A percentile compares a stretch with the other conserved stretches of the same genome.
Evolutionary conservation across 1,140 invertebrate genomes (phyloP).

Genomic region (Drosophila subpulchrella): DNA sequence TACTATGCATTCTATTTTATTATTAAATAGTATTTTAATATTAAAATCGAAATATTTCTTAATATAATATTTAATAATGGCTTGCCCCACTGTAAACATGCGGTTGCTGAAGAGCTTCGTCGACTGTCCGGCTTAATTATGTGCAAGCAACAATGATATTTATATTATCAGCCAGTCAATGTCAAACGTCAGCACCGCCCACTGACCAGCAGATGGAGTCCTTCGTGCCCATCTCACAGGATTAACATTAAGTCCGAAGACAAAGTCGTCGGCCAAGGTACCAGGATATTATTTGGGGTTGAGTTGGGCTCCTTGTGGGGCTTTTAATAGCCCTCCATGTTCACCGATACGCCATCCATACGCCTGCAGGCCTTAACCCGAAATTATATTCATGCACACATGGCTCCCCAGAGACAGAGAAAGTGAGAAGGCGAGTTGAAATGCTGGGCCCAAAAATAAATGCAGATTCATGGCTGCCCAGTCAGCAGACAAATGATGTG

Average conservation of each 20-base stretch:
- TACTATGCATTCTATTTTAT: too few species aligned
- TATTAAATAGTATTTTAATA: too few species aligned
- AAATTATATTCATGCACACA: conserved; percentile 55
- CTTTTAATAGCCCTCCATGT: conserved; percentile 48
- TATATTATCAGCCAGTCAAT: conserved; percentile 76
- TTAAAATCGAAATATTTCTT: too few species aligned
- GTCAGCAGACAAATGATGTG: conserved; percentile 74
- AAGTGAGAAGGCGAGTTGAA: conserved; percentile 12
- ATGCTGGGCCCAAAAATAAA: conserved; percentile 27
- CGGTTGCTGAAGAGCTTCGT: conserved; percentile 60
- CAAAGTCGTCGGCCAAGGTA: conserved; percentile 45
- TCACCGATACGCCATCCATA: background rate
- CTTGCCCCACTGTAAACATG: conserved; percentile 25
- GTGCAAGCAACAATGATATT: conserved; percentile 82
- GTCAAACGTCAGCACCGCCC: conserved; percentile 50
- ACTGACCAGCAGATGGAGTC: conserved; percentile 16
- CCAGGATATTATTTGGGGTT: conserved; percentile 5
- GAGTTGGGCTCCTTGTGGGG: background rate
- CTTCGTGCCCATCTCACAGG: conserved; percentile 5
- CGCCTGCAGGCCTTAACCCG: conserved; percentile 25
- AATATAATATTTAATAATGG: too few species aligned
- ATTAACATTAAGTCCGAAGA: conserved; percentile 52
- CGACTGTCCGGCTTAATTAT: conserved; percentile 71
- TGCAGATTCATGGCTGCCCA: conserved; percentile 56
- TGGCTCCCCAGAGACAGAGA: conserved; percentile 7